phyloP scores from a whole-genome alignment of 2,888 invertebrate genomes.

The Coecobrya sp. region DNA sequence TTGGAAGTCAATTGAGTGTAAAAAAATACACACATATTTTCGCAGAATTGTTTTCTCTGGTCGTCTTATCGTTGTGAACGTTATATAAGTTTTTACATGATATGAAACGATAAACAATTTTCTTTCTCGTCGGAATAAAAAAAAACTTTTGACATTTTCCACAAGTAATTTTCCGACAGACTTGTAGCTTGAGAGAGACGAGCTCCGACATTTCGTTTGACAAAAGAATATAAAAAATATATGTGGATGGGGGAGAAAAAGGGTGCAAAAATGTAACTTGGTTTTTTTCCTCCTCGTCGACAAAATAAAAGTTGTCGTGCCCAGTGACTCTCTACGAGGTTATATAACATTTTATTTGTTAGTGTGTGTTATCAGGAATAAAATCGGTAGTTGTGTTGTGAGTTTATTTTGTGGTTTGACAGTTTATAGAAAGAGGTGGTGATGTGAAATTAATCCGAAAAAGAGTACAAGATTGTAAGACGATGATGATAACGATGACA shows the following conservation, averaged over 20 bases:
- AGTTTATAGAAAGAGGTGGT: conserved; percentile 19
- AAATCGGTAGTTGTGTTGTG: conserved; percentile 11
- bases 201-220: not conserved
- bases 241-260: not conserved
- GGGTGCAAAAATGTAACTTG: too few species aligned
- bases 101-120: conserved; percentile 23
- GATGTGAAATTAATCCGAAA: conserved; percentile 28
- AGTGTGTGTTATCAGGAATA: not conserved
- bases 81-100: too few species aligned
- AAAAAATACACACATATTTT: conserved; percentile 25
- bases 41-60: too few species aligned
- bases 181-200: not conserved
- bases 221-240: not conserved
- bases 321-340: too few species aligned
- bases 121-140: not conserved
- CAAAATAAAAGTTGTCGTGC: too few species aligned
- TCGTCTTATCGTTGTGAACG: conserved; percentile 11
- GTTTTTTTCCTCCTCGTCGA: too few species aligned
- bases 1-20: conserved; percentile 68
- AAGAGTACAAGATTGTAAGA: not conserved
- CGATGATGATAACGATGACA: conserved; percentile 31
- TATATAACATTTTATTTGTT: not conserved
- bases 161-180: conserved; percentile 11
- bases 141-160: conserved; percentile 31
- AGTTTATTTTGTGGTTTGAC: conserved; percentile 35